Evolutionary conservation across 2,888 invertebrate species (phyloP).

Genomic region (Hypena proboscidalis): DNA sequence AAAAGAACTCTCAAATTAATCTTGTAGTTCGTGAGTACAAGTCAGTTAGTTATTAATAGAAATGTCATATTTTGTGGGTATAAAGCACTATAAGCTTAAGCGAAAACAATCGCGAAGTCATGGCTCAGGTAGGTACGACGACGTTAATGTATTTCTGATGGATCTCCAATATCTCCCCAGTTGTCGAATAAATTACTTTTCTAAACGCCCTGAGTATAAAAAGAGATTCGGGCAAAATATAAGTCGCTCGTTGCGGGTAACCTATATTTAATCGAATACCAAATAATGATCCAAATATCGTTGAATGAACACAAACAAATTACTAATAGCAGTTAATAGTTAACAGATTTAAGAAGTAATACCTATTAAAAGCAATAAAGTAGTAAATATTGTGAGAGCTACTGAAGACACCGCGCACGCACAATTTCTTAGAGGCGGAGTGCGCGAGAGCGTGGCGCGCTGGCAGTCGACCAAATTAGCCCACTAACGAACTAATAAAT

Average conservation of each 20-base stretch:
- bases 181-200: slow-evolving; percentile 69
- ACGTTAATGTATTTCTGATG: slow-evolving; percentile 83
- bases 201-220: slow-evolving; percentile 34
- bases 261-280: slow-evolving; percentile 15
- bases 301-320: slow-evolving; percentile 1
- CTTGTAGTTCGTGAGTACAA: no score
- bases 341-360: slow-evolving; percentile 22
- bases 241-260: slow-evolving; percentile 16
- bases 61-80: slow-evolving; percentile 39
- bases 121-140: slow-evolving; percentile 54
- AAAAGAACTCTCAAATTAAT: no score
- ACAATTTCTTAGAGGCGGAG: slow-evolving; percentile 73
- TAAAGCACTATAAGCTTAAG: slow-evolving; percentile 37
- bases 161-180: slow-evolving; percentile 72
- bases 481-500: slow-evolving; percentile 85
- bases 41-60: slow-evolving; percentile 22
- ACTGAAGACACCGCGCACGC: slow-evolving; percentile 65
- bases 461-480: slow-evolving; percentile 84
- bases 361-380: slow-evolving; percentile 51
- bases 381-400: slow-evolving; percentile 60
- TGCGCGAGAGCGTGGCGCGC: slow-evolving; percentile 80
- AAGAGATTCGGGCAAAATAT: slow-evolving; percentile 22
- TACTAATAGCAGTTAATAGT: slow-evolving; percentile 19
- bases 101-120: slow-evolving; percentile 63
- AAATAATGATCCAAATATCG: slow-evolving; percentile 6